Evolutionary conservation across 2,113 vertebrate species (phyloP).

Genomic region (Syrmaticus mikado): DNA sequence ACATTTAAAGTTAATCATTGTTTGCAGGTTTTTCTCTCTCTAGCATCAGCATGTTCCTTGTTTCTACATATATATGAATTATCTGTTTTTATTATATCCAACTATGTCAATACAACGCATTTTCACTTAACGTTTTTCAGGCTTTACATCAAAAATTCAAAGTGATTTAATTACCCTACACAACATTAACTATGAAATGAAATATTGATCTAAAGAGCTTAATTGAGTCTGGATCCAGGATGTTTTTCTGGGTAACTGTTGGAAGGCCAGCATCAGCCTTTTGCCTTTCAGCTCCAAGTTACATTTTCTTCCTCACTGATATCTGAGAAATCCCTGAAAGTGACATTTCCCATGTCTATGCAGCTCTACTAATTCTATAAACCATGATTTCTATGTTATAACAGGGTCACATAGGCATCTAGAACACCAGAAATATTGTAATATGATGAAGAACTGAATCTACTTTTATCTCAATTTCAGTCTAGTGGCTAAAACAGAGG

Average conservation of each 20-base stretch:
- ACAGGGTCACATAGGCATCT: not conserved
- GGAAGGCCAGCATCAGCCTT: not conserved
- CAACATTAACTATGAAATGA: not conserved
- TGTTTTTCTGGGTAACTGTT: not conserved
- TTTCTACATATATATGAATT: not conserved
- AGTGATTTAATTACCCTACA: not conserved
- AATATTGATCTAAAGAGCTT: not conserved
- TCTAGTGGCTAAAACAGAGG: not conserved
- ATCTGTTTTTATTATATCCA: not conserved
- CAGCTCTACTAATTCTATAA: not conserved
- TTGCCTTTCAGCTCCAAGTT: not conserved
- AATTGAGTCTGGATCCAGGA: not conserved
- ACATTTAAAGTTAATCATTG: not conserved
- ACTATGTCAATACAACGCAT: not conserved
- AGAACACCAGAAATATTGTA: rapidly evolving
- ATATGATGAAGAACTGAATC: not conserved
- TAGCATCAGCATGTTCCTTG: not conserved
- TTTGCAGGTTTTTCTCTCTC: not conserved
- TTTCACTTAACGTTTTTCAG: not conserved
- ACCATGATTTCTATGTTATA: not conserved
- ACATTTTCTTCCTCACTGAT: not conserved
- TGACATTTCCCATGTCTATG: rapidly evolving
- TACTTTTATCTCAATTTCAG: not conserved
- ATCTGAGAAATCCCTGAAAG: not conserved
- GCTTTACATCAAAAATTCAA: not conserved